Base-by-base conservation (phyloP, 2,113 vertebrate species). In the Acrocephalus arundinaceus region DNA sequence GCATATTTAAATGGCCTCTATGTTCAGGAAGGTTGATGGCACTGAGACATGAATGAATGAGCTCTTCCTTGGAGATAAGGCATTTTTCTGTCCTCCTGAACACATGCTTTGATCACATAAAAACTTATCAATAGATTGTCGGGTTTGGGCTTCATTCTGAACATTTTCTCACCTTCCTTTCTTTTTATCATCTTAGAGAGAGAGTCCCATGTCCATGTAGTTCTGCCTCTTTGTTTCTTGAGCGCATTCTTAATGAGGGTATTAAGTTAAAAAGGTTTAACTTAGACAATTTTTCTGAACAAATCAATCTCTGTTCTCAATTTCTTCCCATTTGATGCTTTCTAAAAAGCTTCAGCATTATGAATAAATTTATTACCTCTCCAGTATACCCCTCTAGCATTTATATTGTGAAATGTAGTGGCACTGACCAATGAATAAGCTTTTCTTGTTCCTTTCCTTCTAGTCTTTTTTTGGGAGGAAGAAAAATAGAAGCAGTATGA, bases 261-360 rank as follows among this genome's bases (percentile, higher is more conserved):
- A 76, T 91, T 85, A 92, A 93, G 48, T 55, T 95, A 95, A 94
- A 92, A 89, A 72, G 68, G 57, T 95, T 96, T 96, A 92, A 86
- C 85, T 96, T 92, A 88, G 83, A 95, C 95, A 24, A 45, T 75
- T 94, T 89, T 74, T 93, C 66, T 92, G 67, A 95, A 90, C 11
- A 91, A 97, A 91, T 51, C 57, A 88, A 91, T 28, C 54, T 81
- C 78, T 83, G 24, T 61, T 55, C 59, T 87, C 54, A 62, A 63
- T 94, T 96, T 92, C 65, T 75, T 94, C 48, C 31, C 31, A 61
- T 94, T 88, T 94, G 77, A 70, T 92, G 71, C 41, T 58, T 88
- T 85, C 51, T 89, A 59, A 71, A 96, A 90, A 87, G 13, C 37
- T 90, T 90, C 37, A 85, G 27, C 30, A 59, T 13, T 70, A 51